Evolutionary conservation across 2,113 vertebrate species (phyloP).

Genomic region (Planiliza haematocheilus): DNA sequence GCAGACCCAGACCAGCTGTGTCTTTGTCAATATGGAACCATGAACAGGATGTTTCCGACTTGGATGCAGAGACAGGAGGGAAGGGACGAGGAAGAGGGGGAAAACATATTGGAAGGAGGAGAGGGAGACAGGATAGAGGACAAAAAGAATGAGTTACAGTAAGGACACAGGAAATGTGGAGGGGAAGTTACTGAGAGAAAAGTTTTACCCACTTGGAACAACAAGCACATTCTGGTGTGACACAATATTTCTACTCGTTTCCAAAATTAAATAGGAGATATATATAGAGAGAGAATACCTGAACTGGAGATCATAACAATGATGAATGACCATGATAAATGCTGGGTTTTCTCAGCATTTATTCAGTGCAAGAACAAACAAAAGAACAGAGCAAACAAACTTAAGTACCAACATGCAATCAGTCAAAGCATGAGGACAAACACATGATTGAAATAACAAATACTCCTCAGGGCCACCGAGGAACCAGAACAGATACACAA

Average conservation of each 20-base stretch:
- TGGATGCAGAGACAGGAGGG: conserved; percentile 43
- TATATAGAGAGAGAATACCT: background rate
- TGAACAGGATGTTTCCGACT: conserved; percentile 68
- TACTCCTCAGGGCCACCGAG: background rate
- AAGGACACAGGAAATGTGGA: conserved; percentile 1
- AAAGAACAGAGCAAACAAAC: background rate
- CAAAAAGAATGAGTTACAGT: conserved; percentile 6
- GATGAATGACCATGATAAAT: background rate
- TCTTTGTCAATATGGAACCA: conserved; percentile 66
- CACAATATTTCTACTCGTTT: background rate
- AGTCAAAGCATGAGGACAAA: conserved; percentile 7
- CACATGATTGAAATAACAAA: background rate
- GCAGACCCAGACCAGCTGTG: conserved; percentile 73
- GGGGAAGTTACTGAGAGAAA: background rate
- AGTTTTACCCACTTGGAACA: conserved; percentile 6
- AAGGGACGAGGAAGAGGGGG: conserved; percentile 37
- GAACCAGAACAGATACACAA: conserved; percentile 19
- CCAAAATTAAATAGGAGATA: background rate
- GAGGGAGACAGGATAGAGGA: background rate
- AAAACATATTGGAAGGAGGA: conserved; percentile 18
- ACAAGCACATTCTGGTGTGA: background rate
- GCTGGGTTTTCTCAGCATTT: conserved; percentile 16
- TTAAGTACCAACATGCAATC: conserved; percentile 17
- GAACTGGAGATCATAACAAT: background rate
- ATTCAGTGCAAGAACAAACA: conserved; percentile 4